Evolutionary conservation across 2,797 vertebrate species (phyloP), one percentile per base, ranked within the genome.

Genomic region (Hoplostethus mediterraneus): DNA sequence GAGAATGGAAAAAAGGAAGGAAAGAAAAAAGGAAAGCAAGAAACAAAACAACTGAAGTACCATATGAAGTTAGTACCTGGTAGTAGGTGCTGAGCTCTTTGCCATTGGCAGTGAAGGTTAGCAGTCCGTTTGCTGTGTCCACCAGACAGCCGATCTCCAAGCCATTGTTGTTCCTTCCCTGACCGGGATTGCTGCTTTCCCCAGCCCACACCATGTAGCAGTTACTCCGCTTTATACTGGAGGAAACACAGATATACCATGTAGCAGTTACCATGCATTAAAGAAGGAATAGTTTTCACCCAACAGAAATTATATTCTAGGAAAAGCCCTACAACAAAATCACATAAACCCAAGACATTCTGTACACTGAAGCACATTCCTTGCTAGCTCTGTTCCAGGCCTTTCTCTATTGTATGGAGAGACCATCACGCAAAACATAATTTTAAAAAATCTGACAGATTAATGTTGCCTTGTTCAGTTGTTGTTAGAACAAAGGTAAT

Each of bases 151-250:
- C 97, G 0, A 99, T 98, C 91, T 99, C 97, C 81, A 98, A 84
- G 3, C 97, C 97, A 0, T 95, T 97, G 81, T 96, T 99, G 89
- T 95, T 98, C 42, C 97, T 96, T 10, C 97, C 95, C 90, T 97
- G 97, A 21, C 95, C 95, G 0, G 97, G 97, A 90, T 94, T 97
- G 91, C 94, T 95, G 91, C 93, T 96, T 85, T 98, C 97, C 80
- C 97, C 97, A 2, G 96, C 97, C 91, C 97, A 98, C 80, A 99
- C 96, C 97, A 99, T 98, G 87, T 97, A 98, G 91, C 97, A 98
- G 93, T 97, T 99, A 94, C 97, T 98, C 82, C 97, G 96, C 92
- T 98, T 98, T 88, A 98, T 97, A 90, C 97, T 99, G 90, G 31
- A 89, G 91, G 40, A 44, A 48, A 60, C 38, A 60, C 57, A 60